phyloP scores from a whole-genome alignment of 2,888 invertebrate species.

The Orthonychiurus folsomi region DNA sequence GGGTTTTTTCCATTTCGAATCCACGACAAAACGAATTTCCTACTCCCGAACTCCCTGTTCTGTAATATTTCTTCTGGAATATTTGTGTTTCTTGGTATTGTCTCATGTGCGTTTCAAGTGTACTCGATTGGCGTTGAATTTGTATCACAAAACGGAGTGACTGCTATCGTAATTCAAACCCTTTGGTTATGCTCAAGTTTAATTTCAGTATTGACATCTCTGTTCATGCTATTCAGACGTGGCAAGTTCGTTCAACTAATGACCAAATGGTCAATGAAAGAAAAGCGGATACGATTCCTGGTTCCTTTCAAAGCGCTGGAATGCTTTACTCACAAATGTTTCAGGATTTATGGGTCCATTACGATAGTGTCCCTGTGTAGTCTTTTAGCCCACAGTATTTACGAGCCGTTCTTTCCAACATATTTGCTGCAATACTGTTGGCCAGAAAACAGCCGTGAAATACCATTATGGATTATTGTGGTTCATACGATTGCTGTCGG shows the following conservation, averaged over 20 bases:
- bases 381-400: not conserved
- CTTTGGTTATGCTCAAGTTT: not conserved
- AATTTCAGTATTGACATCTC: not conserved
- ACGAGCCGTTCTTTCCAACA: not conserved
- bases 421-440: not conserved
- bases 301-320: not conserved
- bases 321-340: not conserved
- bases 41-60: not conserved
- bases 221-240: not conserved
- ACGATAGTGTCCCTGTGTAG: not conserved
- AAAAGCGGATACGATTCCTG: not conserved
- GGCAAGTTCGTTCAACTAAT: not conserved
- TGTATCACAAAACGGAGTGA: not conserved
- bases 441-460: not conserved
- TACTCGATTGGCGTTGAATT: no score
- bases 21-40: not conserved
- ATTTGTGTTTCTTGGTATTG: not conserved
- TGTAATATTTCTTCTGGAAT: not conserved
- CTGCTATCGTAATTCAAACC: not conserved
- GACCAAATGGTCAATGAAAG: not conserved
- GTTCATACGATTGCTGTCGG: not conserved
- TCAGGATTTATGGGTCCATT: not conserved
- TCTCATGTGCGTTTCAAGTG: not conserved
- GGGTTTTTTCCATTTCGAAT: not conserved
- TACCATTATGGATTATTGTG: not conserved